Percentiles rank a stretch among this genome's conserved stretches.
phyloP scores from a whole-genome alignment of 2,113 vertebrate species.

The Rhipidura dahli region DNA sequence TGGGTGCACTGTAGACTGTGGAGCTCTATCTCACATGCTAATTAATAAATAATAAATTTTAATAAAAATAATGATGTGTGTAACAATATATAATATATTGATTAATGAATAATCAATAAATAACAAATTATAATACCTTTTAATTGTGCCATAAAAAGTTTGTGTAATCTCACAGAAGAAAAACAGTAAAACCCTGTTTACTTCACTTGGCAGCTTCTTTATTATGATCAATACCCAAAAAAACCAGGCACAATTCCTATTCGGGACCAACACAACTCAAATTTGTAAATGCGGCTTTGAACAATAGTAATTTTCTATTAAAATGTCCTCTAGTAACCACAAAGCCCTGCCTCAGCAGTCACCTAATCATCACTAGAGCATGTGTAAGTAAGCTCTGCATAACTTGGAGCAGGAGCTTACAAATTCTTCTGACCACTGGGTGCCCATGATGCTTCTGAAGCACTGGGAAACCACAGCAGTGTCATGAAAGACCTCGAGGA shows the following conservation, averaged over 20 bases:
- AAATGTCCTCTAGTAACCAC: not conserved
- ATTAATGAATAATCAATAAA: not conserved
- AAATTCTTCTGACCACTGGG: not conserved
- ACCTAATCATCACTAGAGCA: not conserved
- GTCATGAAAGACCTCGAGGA: accelerated
- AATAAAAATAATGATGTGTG: not conserved
- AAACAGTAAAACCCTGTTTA: not conserved
- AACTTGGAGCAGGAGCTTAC: not conserved
- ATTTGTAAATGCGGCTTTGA: not conserved
- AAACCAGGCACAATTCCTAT: not conserved
- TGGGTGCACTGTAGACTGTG: not conserved
- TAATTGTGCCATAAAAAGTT: not conserved
- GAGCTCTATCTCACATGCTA: not conserved
- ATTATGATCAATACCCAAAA: not conserved
- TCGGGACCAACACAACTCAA: not conserved
- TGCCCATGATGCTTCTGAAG: not conserved
- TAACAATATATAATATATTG: not conserved
- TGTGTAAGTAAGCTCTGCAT: not conserved
- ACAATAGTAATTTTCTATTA: not conserved
- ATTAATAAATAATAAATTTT: not conserved
- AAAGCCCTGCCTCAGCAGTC: not conserved
- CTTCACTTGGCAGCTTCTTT: not conserved
- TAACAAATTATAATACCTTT: not conserved
- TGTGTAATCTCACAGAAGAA: not conserved
- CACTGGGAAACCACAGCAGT: not conserved